These are phyloP conservation scores for Oreochromis tanganicae DNA, from an alignment of 2,113 vertebrate genomes.

Conservation along the genomic window DNA sequence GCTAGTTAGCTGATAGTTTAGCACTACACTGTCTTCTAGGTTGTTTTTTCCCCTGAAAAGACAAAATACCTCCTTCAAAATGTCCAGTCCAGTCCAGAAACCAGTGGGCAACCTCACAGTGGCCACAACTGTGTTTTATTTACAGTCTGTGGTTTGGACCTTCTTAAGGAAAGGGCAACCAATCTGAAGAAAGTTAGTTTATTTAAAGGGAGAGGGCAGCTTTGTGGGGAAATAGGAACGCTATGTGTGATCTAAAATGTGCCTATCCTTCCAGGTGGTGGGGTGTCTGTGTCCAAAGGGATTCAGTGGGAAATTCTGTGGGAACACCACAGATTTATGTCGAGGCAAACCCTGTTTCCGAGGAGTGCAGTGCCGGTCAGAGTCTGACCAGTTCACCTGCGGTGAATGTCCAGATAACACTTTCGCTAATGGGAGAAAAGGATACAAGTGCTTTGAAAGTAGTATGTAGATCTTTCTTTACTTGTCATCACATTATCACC, in stretches of 20 bases:
- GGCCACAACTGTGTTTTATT: not conserved
- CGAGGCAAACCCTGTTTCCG: slow-evolving; percentile 72
- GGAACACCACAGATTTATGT: slow-evolving; percentile 56
- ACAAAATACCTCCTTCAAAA: not conserved
- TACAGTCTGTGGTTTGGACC: not conserved
- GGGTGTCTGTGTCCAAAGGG: slow-evolving; percentile 72
- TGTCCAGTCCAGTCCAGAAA: not conserved
- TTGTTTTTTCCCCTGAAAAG: not conserved
- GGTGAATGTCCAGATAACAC: slow-evolving; percentile 66
- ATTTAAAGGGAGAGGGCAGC: not conserved
- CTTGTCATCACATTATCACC: not conserved
- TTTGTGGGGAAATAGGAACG: not conserved
- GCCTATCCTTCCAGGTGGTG: slow-evolving; percentile 61
- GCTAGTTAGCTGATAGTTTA: not conserved
- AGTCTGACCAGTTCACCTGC: slow-evolving; percentile 60
- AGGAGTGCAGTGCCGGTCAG: slow-evolving; percentile 57
- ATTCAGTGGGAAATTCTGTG: slow-evolving; percentile 74
- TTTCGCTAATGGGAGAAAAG: slow-evolving; percentile 45
- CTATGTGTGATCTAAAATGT: not conserved
- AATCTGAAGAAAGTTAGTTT: not conserved
- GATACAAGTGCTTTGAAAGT: slow-evolving; percentile 79
- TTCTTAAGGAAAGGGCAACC: not conserved
- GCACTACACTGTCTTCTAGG: not conserved
- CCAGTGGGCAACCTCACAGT: not conserved
- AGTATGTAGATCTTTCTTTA: slow-evolving; percentile 43